These are phyloP conservation scores for Pygoscelis antarcticus DNA, from an alignment of 2,113 vertebrate genomes.

Conservation along the genomic window DNA sequence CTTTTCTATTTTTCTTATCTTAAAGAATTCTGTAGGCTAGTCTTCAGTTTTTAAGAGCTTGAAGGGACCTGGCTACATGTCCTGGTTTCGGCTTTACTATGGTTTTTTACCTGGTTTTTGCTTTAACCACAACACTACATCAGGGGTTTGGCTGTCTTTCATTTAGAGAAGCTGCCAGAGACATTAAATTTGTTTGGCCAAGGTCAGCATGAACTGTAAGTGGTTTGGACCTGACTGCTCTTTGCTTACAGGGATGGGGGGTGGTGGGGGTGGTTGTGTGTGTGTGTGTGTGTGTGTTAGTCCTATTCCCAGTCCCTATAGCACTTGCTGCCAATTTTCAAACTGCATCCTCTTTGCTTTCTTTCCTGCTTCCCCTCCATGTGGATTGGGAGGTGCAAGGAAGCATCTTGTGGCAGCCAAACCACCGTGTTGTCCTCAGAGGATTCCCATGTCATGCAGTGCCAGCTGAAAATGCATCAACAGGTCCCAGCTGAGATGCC, in stretches of 20 bases:
- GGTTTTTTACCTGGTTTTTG: too few relatives aligned
- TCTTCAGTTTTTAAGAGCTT: not conserved
- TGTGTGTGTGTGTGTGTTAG: not conserved
- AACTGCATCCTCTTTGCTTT: not conserved
- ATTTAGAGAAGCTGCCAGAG: not conserved
- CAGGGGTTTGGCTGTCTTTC: not conserved
- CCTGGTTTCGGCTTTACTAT: too few relatives aligned
- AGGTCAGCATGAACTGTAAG: not conserved
- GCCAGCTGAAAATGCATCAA: not conserved
- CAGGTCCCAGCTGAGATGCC: not conserved
- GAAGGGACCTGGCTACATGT: not conserved
- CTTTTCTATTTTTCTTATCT: not conserved
- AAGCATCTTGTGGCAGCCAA: not conserved
- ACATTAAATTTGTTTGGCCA: not conserved
- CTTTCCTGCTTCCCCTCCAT: not conserved
- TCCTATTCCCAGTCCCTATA: not conserved
- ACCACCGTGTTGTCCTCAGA: not conserved
- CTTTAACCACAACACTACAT: too few relatives aligned
- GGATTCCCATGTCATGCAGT: not conserved
- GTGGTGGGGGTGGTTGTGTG: too few relatives aligned
- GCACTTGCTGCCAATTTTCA: not conserved
- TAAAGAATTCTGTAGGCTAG: not conserved
- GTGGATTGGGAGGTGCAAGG: fast-evolving
- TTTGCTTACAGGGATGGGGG: not conserved
- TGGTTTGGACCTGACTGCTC: not conserved